Conservation (phyloP, 2,888 invertebrate genomes). For the Hirtodrosophila confusa region DNA sequence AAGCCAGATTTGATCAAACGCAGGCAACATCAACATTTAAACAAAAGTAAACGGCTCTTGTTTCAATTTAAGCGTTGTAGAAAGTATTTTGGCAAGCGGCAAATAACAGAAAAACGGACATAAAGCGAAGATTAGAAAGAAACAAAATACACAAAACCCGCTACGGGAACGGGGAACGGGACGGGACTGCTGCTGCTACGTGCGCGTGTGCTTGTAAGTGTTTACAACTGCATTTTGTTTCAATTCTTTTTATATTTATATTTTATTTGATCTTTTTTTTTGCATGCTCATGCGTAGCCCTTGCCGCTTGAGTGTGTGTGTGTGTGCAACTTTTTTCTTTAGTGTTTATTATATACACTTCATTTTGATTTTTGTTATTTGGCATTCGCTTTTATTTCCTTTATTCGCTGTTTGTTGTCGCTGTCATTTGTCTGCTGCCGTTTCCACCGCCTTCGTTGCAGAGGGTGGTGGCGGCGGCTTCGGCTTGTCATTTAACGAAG, state of each 20-base stretch:
- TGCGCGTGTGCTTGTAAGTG: slow-evolving; percentile 44
- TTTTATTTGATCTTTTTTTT: slow-evolving; percentile 4
- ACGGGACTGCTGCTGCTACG: slow-evolving; percentile 17
- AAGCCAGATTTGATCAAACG: slow-evolving; percentile 58
- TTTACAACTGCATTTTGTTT: slow-evolving; percentile 49
- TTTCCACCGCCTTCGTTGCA: slow-evolving; percentile 54
- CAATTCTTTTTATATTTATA: slow-evolving; percentile 17
- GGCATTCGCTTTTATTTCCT: slow-evolving; percentile 74
- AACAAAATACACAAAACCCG: slow-evolving; percentile 2
- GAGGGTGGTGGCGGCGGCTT: slow-evolving; percentile 65
- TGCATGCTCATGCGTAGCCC: slow-evolving; percentile 18
- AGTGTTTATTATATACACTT: slow-evolving; percentile 39
- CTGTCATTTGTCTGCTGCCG: slow-evolving; percentile 48
- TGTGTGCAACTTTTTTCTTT: slow-evolving; percentile 1
- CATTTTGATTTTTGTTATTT: slow-evolving; percentile 67
- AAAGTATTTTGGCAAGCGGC: slow-evolving; percentile 29
- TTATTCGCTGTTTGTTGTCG: slow-evolving; percentile 70
- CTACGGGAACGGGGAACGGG: no score
- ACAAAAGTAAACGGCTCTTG: slow-evolving; percentile 18
- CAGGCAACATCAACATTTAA: slow-evolving; percentile 26
- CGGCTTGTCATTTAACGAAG: slow-evolving; percentile 46
- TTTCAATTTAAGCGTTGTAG: slow-evolving; percentile 11
- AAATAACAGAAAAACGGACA: slow-evolving; percentile 1
- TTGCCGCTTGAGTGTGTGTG: slow-evolving; percentile 5
- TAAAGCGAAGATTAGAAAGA: not conserved